Conservation (phyloP, 2,888 invertebrate species). For the Crematogaster levior region DNA sequence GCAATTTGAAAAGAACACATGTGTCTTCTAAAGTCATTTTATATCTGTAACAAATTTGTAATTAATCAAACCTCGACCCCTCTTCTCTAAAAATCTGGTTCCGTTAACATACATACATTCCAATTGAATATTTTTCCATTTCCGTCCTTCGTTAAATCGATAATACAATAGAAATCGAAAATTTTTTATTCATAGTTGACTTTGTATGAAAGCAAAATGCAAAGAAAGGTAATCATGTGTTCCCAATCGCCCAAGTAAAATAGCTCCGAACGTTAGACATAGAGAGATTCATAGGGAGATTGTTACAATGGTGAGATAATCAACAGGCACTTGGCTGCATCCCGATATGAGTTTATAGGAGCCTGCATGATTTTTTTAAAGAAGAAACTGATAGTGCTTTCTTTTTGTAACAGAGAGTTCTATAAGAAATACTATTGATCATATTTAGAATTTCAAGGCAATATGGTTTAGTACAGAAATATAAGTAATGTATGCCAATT, state of each 20-base stretch:
- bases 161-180: constrained; percentile 66
- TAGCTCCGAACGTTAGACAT: constrained; percentile 53
- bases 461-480: constrained; percentile 67
- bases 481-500: constrained; percentile 74
- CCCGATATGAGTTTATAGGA: constrained; percentile 42
- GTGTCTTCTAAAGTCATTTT: constrained; percentile 23
- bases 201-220: constrained; percentile 9
- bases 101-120: constrained; percentile 67
- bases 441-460: constrained; percentile 65
- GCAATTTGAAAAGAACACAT: constrained; percentile 6
- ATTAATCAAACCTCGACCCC: constrained; percentile 59
- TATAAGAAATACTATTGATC: constrained; percentile 53
- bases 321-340: constrained; percentile 56
- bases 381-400: constrained; percentile 43
- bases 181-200: constrained; percentile 33
- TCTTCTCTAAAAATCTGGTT: constrained; percentile 69
- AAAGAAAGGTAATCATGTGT: constrained; percentile 56
- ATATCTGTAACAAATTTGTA: constrained; percentile 50
- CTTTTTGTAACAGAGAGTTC: constrained; percentile 53
- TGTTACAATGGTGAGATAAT: constrained; percentile 61
- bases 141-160: constrained; percentile 76
- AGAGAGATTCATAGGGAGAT: constrained; percentile 50
- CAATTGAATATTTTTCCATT: constrained; percentile 71
- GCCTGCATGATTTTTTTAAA: constrained; percentile 33
- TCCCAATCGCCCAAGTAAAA: constrained; percentile 49